Base-by-base conservation (phyloP, 2,797 vertebrate species). In the Columba guinea region DNA sequence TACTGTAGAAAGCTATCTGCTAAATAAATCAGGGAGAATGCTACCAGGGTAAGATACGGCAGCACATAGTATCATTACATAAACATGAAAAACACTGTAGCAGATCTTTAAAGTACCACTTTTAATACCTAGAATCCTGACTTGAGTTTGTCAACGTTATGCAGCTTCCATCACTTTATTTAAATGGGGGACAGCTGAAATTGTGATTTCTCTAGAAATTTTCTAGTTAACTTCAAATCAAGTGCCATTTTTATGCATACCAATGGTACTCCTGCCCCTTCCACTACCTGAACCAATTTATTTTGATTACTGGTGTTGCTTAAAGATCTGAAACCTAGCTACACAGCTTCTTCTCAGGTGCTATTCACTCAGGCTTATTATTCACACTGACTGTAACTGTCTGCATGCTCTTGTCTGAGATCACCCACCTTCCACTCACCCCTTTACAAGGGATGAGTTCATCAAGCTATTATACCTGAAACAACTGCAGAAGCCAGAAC, bases 371-470 rank as follows among this genome's bases (percentile, higher is more conserved):
- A 44, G 24, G 13, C 23, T 77, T 39, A 80, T 1, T 67, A 80
- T 1, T 67, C 53, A 71, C 27, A 34, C 7, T 75, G 48, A 41
- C 51, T 37, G 46, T 3, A 3, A 52, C 35, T 34, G 32, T 8
- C 22, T 78, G 51, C 3, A 2, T 13, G 23, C 5, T 48, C 67
- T 48, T 49, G 11, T 15, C 62, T 46, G 62, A 1, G 0, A 53
- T 35, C 35, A 67, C 56, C 55, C 32, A 70, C 71, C 28, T 69
- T 53, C 20, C 71, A n/a, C 56, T 67, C 39, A 35, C 4, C 20
- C 16, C 26, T 34, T 37, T 13, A 62, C 0, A 1, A 8, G 1
- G 4, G 21, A n/a, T 0, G 2, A 60, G 53, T 15, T 64, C 68
- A 60, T 28, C 34, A 35, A 65, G 32, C 10, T 59, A 60, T 30